These are phyloP conservation scores for Ceratothoa steindachneri DNA, from an alignment of 2,888 invertebrate genomes.

Conservation along the genomic window DNA sequence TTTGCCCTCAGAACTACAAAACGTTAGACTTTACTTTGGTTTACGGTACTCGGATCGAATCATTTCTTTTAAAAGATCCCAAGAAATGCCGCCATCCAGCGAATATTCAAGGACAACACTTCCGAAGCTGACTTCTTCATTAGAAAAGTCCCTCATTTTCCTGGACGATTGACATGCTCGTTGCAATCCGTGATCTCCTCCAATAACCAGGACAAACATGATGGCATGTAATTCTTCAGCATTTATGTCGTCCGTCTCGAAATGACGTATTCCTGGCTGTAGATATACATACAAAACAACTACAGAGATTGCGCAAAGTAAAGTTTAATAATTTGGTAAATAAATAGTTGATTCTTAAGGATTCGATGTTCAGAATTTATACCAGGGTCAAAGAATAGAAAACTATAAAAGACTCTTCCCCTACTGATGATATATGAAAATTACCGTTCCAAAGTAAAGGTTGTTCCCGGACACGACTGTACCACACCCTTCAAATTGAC, in stretches of 20 bases:
- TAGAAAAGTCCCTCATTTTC: neutral
- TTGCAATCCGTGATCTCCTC: conserved; percentile 20
- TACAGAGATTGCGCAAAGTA: neutral
- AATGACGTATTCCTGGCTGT: conserved; percentile 37
- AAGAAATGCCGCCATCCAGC: conserved; percentile 53
- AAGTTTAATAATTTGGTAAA: neutral
- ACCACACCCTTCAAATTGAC: conserved; percentile 37
- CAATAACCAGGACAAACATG: conserved; percentile 29
- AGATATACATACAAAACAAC: neutral
- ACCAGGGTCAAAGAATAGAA: too few species aligned
- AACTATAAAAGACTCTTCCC: too few species aligned
- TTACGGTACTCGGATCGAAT: conserved; percentile 27
- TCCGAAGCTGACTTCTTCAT: conserved; percentile 49
- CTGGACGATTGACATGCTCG: neutral
- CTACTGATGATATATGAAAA: neutral
- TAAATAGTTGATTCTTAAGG: too few species aligned
- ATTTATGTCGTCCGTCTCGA: conserved; percentile 43
- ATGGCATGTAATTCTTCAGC: conserved; percentile 26
- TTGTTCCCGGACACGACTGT: conserved; percentile 27
- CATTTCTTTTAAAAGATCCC: conserved; percentile 52
- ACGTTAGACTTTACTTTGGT: conserved; percentile 41
- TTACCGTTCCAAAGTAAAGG: conserved; percentile 36
- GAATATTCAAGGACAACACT: conserved; percentile 54
- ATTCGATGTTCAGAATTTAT: too few species aligned
- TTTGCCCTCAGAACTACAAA: too few species aligned